Conservation (phyloP, 1,140 invertebrate species). For the Drosophila sproati region DNA sequence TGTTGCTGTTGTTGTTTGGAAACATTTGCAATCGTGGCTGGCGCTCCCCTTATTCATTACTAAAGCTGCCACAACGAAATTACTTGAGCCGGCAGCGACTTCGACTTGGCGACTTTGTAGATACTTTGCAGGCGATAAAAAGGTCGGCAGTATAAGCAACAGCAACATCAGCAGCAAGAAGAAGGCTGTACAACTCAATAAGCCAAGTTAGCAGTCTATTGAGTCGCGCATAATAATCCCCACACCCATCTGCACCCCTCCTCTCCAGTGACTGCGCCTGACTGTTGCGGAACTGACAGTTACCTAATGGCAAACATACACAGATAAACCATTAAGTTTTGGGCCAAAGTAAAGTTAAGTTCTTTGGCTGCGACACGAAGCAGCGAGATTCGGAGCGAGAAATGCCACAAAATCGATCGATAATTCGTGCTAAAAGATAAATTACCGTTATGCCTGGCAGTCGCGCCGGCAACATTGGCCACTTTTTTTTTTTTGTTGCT, state of each 20-base stretch:
- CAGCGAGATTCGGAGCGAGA: constrained; percentile 15
- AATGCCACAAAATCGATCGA: constrained; percentile 72
- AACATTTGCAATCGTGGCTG: constrained; percentile 13
- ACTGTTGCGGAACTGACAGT: constrained; percentile 72
- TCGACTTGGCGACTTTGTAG: constrained; percentile 64
- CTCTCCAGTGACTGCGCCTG: not conserved
- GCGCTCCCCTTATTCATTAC: constrained; percentile 66
- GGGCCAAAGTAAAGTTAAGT: constrained; percentile 52
- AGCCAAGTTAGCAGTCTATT: constrained; percentile 80
- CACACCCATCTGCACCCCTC: not conserved
- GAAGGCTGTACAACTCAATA: constrained; percentile 72
- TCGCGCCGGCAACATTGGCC: constrained; percentile 24
- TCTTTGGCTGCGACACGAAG: constrained; percentile 33
- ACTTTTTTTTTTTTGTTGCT: constrained; percentile 2
- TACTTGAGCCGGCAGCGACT: constrained; percentile 51
- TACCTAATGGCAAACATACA: constrained; percentile 82
- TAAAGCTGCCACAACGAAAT: constrained; percentile 70
- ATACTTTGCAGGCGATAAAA: constrained; percentile 78
- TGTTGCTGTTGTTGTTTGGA: constrained; percentile 43
- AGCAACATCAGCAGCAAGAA: constrained; percentile 18
- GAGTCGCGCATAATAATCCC: constrained; percentile 49
- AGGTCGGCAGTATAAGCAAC: constrained; percentile 55
- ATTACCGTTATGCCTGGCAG: constrained; percentile 62
- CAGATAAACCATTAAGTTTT: constrained; percentile 81
- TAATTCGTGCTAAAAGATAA: constrained; percentile 82